Conservation (phyloP, 1,140 invertebrate species). For the Diorhabda carinulata region DNA sequence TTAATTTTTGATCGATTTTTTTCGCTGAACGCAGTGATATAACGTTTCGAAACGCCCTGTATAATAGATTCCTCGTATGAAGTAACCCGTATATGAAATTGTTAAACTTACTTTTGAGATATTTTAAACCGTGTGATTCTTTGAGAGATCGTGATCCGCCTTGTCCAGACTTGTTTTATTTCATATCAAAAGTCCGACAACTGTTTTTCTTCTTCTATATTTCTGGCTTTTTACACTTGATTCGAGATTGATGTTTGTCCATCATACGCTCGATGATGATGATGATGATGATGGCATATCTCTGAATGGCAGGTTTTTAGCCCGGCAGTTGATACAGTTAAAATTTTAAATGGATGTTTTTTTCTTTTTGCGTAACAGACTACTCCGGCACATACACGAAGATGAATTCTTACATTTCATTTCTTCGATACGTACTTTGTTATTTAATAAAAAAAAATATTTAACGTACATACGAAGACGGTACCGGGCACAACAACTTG, state of each 20-base stretch:
- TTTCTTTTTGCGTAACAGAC: not conserved
- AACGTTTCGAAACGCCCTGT: not conserved
- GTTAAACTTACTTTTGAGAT: too few species aligned
- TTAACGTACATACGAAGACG: too few species aligned
- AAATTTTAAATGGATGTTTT: not conserved
- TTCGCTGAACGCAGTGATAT: too few species aligned
- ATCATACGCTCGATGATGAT: not conserved
- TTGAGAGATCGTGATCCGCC: not conserved
- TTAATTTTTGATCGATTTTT: too few species aligned
- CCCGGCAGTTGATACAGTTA: not conserved
- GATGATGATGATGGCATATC: not conserved
- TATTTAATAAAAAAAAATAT: too few species aligned
- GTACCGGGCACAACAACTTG: too few species aligned
- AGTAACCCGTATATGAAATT: not conserved
- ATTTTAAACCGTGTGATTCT: not conserved
- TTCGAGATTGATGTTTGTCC: slow-evolving; percentile 2
- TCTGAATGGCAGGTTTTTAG: slow-evolving; percentile 2
- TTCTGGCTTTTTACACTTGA: not conserved
- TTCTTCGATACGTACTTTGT: too few species aligned
- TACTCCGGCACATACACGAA: not conserved
- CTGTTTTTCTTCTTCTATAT: not conserved
- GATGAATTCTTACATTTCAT: too few species aligned
- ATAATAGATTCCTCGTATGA: not conserved
- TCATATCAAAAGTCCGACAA: not conserved
- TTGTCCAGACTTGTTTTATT: not conserved